phyloP scores from a whole-genome alignment of 2,113 vertebrate genomes.

The Equus przewalskii region DNA sequence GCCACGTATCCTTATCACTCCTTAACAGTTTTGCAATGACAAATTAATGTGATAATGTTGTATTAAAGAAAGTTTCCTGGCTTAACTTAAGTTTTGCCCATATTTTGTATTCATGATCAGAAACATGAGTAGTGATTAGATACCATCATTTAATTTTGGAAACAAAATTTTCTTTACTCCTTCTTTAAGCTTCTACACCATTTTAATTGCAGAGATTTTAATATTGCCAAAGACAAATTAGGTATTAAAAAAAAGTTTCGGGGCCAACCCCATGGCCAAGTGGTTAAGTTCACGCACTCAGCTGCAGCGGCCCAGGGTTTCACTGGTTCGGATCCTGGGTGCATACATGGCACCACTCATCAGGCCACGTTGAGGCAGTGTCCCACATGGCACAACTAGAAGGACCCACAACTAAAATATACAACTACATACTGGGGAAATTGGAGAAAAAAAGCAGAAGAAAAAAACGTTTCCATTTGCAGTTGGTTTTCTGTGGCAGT shows the following conservation, averaged over 20 bases:
- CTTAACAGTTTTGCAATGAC: background rate
- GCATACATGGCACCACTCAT: too few relatives aligned
- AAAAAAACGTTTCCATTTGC: background rate
- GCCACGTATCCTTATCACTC: background rate
- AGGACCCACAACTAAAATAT: too few relatives aligned
- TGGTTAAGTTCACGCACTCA: too few relatives aligned
- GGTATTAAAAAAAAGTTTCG: background rate
- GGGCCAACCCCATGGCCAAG: too few relatives aligned
- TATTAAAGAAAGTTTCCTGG: background rate
- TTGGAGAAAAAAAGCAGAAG: too few relatives aligned
- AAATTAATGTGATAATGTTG: slow-evolving; percentile 5
- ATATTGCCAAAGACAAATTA: slow-evolving; percentile 34
- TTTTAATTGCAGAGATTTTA: slow-evolving; percentile 51
- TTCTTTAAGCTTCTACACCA: slow-evolving; percentile 8
- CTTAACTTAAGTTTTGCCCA: slow-evolving; percentile 39
- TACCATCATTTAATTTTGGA: background rate
- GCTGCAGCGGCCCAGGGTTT: too few relatives aligned
- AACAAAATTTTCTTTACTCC: slow-evolving; percentile 29
- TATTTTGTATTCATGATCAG: slow-evolving; percentile 42
- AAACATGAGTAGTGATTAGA: slow-evolving; percentile 31
- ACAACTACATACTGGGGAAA: too few relatives aligned
- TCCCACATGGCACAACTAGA: too few relatives aligned
- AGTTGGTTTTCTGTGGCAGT: background rate
- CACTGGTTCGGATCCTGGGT: too few relatives aligned
- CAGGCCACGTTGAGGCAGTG: too few relatives aligned